Percentiles rank a stretch among this genome's conserved stretches.
phyloP scores from a whole-genome alignment of 2,113 vertebrate genomes.

The Epinephelus lanceolatus region DNA sequence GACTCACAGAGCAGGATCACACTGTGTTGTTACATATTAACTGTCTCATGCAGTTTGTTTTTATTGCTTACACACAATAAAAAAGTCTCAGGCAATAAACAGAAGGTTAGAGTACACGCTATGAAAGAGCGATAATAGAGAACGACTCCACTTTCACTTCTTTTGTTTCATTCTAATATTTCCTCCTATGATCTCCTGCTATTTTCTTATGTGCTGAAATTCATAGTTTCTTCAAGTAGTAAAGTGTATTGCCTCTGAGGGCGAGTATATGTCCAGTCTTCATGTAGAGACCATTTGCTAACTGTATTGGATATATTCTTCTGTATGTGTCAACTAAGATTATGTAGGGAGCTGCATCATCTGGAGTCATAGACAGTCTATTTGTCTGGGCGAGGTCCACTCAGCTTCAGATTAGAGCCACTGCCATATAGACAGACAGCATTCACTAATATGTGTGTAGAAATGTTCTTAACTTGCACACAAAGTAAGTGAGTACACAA shows the following conservation, averaged over 20 bases:
- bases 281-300: background rate
- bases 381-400: background rate
- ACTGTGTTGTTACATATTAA: background rate
- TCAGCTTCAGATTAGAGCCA: background rate
- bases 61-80: background rate
- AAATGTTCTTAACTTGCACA: no score
- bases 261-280: background rate
- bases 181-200: no score
- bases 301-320: background rate
- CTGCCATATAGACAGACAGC: no score
- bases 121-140: background rate
- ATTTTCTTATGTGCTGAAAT: background rate
- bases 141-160: background rate
- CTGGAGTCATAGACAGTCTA: background rate
- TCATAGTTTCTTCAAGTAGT: background rate
- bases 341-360: background rate
- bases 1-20: background rate
- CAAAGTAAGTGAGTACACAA: no score
- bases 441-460: no score
- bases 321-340: background rate
- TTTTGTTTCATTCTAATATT: background rate
- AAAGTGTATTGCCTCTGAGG: background rate
- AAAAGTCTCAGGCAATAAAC: background rate
- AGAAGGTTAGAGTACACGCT: background rate
- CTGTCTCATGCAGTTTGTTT: background rate